Conservation (phyloP, 2,888 invertebrate species). For the Spisula solida region DNA sequence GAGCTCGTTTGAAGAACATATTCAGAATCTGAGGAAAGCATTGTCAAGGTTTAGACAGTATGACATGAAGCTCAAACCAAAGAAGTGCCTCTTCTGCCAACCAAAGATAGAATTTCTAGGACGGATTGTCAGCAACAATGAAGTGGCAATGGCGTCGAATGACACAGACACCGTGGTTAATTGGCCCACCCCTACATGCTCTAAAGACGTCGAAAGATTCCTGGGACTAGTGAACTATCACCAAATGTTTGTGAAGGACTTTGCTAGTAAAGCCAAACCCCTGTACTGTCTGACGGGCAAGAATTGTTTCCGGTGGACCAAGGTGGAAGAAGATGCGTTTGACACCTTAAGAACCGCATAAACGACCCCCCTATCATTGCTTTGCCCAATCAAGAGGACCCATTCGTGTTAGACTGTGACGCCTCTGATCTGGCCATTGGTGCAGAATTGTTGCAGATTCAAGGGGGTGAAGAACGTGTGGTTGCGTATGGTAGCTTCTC, state of each 20-base stretch:
- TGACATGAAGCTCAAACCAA: conserved; percentile 64
- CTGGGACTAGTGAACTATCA: conserved; percentile 69
- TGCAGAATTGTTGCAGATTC: background rate
- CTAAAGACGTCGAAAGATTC: no score
- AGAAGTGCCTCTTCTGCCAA: conserved; percentile 57
- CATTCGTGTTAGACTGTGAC: background rate
- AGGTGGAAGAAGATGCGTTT: conserved; percentile 48
- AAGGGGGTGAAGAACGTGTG: background rate
- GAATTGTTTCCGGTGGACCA: conserved; percentile 52
- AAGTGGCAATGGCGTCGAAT: conserved; percentile 28
- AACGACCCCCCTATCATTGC: conserved; percentile 49
- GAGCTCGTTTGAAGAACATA: conserved; percentile 49
- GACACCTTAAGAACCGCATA: conserved; percentile 35
- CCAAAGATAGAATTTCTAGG: conserved; percentile 60
- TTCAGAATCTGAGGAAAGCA: conserved; percentile 52
- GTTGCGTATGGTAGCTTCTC: background rate
- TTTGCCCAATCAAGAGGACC: background rate
- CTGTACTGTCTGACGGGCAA: conserved; percentile 60
- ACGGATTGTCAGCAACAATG: conserved; percentile 31
- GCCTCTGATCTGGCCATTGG: background rate
- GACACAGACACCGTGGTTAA: conserved; percentile 40
- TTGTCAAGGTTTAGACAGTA: conserved; percentile 59
- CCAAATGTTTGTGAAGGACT: conserved; percentile 54
- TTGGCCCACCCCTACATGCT: conserved; percentile 55
- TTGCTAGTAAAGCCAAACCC: conserved; percentile 44